Evolutionary conservation across 2,113 vertebrate genomes (phyloP), one percentile per base, ranked within the genome.

Genomic region (Osmerus eperlanus): DNA sequence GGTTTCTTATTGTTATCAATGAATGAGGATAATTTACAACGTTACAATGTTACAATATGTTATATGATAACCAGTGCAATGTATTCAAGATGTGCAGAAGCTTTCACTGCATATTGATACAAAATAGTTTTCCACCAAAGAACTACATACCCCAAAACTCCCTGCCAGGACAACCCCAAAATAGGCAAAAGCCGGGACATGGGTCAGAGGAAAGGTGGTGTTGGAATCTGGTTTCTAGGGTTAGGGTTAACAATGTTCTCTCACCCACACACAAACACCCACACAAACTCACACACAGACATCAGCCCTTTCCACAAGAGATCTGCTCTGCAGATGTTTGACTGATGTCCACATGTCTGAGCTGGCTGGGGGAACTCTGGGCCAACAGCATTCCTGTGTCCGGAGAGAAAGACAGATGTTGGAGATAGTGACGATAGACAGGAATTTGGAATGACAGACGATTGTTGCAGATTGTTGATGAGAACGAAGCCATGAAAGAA

Each of bases 321-420:
- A 21, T n/a, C 23, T 41, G 18, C 15, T 59, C 14, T 47, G 4
- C 47, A 19, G 21, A 13, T 65, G 36, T 18, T 58, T 68, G 28
- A 68, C 16, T 68, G 15, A 15, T 32, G 23, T 68, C 16, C 47
- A 18, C 23, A 56, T 29, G 21, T 18, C 66, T 67, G 47, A 55
- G 52, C 3, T 29, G 13, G 19, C 19, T 68, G 54, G n/a, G 9
- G 7, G 23, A 32, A 32, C n/a, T 68, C 53, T 56, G 25, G 53
- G 32, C 18, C 36, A 41, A 28, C 68, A 51, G 32, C 62, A 67
- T 59, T 58, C 67, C 77, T 71, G 68, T 68, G 51, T 70, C 62
- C 65, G 51, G 18, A 79, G 23, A 71, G 11, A 75, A 19, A 71
- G n/a, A 67, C n/a, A 66, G 16, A 25, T 12, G 60, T 65, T 29